Base-by-base conservation (phyloP, 2,888 invertebrate genomes). In the Oscheius sp. region DNA sequence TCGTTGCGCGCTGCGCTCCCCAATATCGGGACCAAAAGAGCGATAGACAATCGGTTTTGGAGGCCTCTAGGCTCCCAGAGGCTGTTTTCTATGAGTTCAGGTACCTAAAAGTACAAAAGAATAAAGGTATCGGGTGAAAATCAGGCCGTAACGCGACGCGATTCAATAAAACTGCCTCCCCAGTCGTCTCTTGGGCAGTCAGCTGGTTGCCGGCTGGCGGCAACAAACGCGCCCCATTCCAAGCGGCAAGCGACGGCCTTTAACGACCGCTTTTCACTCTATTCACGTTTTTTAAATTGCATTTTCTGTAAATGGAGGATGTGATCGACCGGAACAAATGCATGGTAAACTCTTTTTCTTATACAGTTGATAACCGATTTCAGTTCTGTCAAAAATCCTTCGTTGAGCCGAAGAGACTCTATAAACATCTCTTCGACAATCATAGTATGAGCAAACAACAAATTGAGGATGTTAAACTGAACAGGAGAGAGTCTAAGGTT, bases 401-500 rank as follows among this genome's bases (percentile, higher is more conserved):
- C 21, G 47, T 21, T 2, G 73, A 63, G 32, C 10, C 73, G 11
- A 62, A 59, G 13, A 50, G 80, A 21, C 75, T 79, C 42, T 81
- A 79, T 51, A 63, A 73, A 32, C 80, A 81, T 66, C 42, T 81
- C 1, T 81, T 81, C 58, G 77, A 81, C 60, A 51, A 70, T 63
- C 80, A 81, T 50, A 75, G 73, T 2, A 72, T 77, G 35, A 77
- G 77, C 13, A 79, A 76, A 53, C 70, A 74, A 11, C 75, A 79
- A 47, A 74, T 77, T 32, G 77, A 79, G 32, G 37, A 66, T 3
- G 53, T 81, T 66, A 79, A 81, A 51, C 51, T 65, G 55, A 77
- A 74, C n/a, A 76, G 76, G 35, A 55, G 77, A 37, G 47, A 42
- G 29, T 35, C 35, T 5, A 55, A 53, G 29, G 53, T 73, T 5